Evolutionary conservation across 1,140 invertebrate genomes (phyloP).

Genomic region (Leptinotarsa lineolata): DNA sequence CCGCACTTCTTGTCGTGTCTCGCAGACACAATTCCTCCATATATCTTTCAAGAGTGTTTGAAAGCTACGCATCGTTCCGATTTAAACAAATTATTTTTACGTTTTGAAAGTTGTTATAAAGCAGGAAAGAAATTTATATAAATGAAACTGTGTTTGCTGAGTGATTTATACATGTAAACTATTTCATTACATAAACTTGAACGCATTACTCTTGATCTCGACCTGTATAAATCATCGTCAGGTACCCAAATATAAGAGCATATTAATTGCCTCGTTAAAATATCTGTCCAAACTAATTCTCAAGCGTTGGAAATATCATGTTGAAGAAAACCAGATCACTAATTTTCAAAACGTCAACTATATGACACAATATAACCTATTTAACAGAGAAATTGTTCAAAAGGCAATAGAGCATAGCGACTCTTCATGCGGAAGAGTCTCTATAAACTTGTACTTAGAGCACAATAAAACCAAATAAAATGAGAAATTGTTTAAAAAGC

Average conservation of each 20-base stretch:
- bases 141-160: slow-evolving; percentile 25
- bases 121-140: slow-evolving; percentile 30
- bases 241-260: slow-evolving; percentile 14
- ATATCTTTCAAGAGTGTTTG: slow-evolving; percentile 29
- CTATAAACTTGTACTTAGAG: too few species aligned
- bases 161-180: slow-evolving; percentile 31
- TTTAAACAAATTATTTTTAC: slow-evolving; percentile 32
- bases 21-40: slow-evolving; percentile 24
- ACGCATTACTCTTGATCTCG: slow-evolving; percentile 6
- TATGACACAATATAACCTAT: too few species aligned
- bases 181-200: slow-evolving; percentile 24
- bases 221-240: slow-evolving; percentile 24
- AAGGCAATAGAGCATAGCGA: too few species aligned
- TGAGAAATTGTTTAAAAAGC: too few species aligned
- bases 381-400: too few species aligned
- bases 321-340: background rate
- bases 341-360: background rate
- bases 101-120: slow-evolving; percentile 29
- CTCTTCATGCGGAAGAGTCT: too few species aligned
- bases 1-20: slow-evolving; percentile 7
- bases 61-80: slow-evolving; percentile 24
- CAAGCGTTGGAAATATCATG: background rate
- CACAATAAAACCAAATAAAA: too few species aligned
- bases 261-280: slow-evolving; percentile 22
- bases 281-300: slow-evolving; percentile 10